A percentile compares a stretch with the other conserved stretches of the same genome.
Conservation (phyloP, 1,140 invertebrate genomes). For the Drosophila nannoptera region DNA sequence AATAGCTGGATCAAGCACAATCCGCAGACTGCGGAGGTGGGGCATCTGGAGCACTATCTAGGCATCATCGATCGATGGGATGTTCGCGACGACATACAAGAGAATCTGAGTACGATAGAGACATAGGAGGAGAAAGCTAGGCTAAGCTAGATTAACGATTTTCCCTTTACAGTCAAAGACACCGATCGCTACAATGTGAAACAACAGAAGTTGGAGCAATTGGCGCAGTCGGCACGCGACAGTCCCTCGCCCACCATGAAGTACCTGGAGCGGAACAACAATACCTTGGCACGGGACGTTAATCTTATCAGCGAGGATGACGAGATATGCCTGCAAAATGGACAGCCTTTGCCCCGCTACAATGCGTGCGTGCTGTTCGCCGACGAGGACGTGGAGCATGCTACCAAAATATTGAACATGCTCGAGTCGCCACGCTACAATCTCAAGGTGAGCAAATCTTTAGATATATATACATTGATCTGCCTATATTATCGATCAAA, state of each 20-base stretch:
- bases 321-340: constrained; percentile 79
- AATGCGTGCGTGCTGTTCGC: constrained; percentile 86
- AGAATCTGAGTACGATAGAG: constrained; percentile 81
- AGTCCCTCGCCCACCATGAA: constrained; percentile 43
- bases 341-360: constrained; percentile 81
- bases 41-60: constrained; percentile 80
- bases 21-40: constrained; percentile 79
- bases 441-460: constrained; percentile 80
- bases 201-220: constrained; percentile 57
- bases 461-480: neutral
- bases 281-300: constrained; percentile 47
- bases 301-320: constrained; percentile 56
- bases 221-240: constrained; percentile 28
- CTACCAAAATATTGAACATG: constrained; percentile 81
- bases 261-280: constrained; percentile 51
- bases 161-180: constrained; percentile 75
- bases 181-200: constrained; percentile 46
- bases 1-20: constrained; percentile 79
- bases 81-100: constrained; percentile 82
- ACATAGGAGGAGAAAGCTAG: neutral
- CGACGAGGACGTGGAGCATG: constrained; percentile 85
- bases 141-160: neutral
- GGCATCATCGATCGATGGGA: constrained; percentile 84
- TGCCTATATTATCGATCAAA: neutral
- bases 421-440: constrained; percentile 81